These are phyloP conservation scores for Porites rus DNA, from an alignment of 92 coral and sea anemone species.

Conservation along the genomic window DNA sequence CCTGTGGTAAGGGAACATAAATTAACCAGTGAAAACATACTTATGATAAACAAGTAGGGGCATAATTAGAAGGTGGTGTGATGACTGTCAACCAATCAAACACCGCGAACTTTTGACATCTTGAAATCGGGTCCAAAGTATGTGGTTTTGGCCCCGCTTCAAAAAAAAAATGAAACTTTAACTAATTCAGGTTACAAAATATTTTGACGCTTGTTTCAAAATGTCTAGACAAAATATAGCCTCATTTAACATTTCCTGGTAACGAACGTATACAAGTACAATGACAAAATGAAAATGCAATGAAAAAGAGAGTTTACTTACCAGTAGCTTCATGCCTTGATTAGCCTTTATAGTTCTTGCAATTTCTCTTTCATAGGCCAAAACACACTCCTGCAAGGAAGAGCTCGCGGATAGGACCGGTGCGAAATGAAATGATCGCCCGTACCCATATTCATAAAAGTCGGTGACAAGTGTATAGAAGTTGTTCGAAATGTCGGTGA, in stretches of 20 bases:
- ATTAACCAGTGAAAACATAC: no score
- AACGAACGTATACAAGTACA: no score
- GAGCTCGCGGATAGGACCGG: background rate
- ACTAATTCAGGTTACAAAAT: background rate
- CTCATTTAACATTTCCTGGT: no score
- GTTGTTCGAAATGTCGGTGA: conserved; percentile 12
- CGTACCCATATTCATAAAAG: conserved; percentile 35
- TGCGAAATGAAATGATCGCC: conserved; percentile 16
- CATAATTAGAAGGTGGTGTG: background rate
- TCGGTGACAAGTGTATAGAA: conserved; percentile 28
- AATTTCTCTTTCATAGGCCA: conserved; percentile 22
- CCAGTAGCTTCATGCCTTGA: conserved; percentile 21
- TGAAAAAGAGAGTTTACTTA: background rate
- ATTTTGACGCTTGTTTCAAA: no score
- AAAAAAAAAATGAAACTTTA: background rate
- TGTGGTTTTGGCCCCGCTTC: background rate
- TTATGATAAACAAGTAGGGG: background rate
- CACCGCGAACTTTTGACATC: background rate
- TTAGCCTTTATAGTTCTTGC: conserved; percentile 20
- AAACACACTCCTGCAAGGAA: conserved; percentile 17
- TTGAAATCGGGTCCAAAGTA: background rate
- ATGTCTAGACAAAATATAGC: no score
- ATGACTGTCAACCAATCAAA: conserved; percentile 11
- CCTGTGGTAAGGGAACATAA: no score
- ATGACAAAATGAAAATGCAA: background rate